Evolutionary conservation across 1,140 invertebrate genomes (phyloP), one percentile per base, ranked within the genome.

Genomic region (Myzus persicae): DNA sequence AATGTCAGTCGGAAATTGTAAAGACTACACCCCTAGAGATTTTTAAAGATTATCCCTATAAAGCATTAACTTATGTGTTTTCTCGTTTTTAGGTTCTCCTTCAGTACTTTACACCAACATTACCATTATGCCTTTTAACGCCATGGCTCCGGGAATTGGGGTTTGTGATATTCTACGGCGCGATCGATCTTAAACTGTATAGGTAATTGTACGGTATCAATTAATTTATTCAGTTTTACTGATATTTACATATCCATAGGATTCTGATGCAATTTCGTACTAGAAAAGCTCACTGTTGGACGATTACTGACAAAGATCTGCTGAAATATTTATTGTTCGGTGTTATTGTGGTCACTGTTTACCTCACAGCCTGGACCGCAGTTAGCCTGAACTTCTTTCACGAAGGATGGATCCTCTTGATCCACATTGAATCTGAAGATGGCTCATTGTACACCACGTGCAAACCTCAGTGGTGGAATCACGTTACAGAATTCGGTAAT

Each of bases 61-160:
- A 84, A 36, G 46, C 46, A 2, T 20, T 42, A 26, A 84, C 26
- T 8, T 84, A 1, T 7, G 5, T 31, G 38, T 85, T 85, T 42
- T 82, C 22, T 84, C 9, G 9, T 51, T 36, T 36, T 20, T 18
- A 88, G 89, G 89, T 90, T 18, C 5, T 90, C 2, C 11, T 90
- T 0, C 89, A 67, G 6, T 90, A 67, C 89, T 90, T 90, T 7
- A 67, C 89, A 1, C 89, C 89, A 42, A 90, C 89, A 42, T 36
- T 90, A 18, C 89, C 89, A 31, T 31, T 90, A 24, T 99, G 98
- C 95, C 95, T 98, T 67, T 95, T 98, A 93, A 97, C 98, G 94
- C 97, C 98, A 4, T 99, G 98, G 98, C 96, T 98, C 26, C 96
- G 98, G 67, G 98, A 99, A 95, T 95, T 99, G 36, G 98, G 98